Percentiles rank a stretch among this genome's conserved stretches.
Evolutionary conservation across 2,888 invertebrate genomes (phyloP).

Genomic region (Synanthedon andrenaeformis): DNA sequence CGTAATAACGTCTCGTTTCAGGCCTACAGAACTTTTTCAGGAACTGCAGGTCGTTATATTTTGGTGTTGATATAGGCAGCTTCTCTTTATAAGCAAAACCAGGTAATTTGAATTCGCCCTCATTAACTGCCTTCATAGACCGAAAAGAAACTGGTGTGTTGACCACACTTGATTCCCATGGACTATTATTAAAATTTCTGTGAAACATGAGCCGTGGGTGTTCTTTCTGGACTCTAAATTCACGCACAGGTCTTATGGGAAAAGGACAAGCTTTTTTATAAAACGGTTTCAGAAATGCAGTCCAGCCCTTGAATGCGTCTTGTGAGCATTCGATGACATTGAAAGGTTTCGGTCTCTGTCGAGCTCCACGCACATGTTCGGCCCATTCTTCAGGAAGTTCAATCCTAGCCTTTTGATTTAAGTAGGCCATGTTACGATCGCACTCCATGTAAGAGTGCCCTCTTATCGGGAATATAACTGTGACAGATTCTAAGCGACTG

Average conservation of each 20-base stretch:
- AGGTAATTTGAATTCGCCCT: slow-evolving; percentile 5
- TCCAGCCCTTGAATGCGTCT: slow-evolving; percentile 6
- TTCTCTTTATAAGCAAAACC: slow-evolving; percentile 6
- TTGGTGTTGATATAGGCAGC: slow-evolving; percentile 7
- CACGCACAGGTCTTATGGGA: slow-evolving; percentile 2
- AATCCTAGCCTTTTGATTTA: slow-evolving; percentile 6
- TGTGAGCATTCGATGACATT: slow-evolving; percentile 2
- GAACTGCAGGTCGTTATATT: slow-evolving; percentile 7
- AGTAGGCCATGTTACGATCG: slow-evolving; percentile 1
- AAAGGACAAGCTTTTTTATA: slow-evolving; percentile 6
- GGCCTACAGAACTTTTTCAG: slow-evolving; percentile 6
- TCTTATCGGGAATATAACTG: slow-evolving; percentile 3
- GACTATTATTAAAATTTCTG: slow-evolving; percentile 7
- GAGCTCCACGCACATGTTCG: slow-evolving; percentile 3
- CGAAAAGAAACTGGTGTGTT: slow-evolving; percentile 7
- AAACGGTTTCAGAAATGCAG: slow-evolving; percentile 7
- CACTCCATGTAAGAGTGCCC: background rate
- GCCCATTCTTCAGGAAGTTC: slow-evolving; percentile 4
- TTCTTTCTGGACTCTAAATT: slow-evolving; percentile 6
- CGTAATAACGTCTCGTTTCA: slow-evolving; percentile 2
- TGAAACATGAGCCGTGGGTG: slow-evolving; percentile 7
- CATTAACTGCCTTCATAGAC: slow-evolving; percentile 6
- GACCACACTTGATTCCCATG: slow-evolving; percentile 6
- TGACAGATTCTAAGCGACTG: slow-evolving; percentile 3
- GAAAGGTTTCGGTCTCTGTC: slow-evolving; percentile 6